Evolutionary conservation across 2,888 invertebrate species (phyloP).

Genomic region (Acrocyrtus sp.): DNA sequence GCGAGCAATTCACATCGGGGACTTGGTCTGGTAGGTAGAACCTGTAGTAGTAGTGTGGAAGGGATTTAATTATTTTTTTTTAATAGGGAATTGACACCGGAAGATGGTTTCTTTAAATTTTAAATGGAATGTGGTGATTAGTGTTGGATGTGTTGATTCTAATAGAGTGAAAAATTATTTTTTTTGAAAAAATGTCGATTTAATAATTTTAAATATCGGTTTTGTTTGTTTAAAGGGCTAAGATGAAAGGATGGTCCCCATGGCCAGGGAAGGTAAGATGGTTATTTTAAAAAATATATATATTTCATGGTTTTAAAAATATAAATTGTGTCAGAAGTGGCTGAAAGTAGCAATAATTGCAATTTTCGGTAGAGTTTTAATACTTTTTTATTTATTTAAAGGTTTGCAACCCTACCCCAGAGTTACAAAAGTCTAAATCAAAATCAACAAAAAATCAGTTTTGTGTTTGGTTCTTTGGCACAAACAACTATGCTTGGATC

Average conservation of each 20-base stretch:
- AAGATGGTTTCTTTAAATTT: not conserved
- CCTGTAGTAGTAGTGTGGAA: too few species aligned
- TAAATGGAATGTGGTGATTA: too few species aligned
- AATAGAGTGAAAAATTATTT: not conserved
- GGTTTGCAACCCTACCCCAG: constrained; percentile 34
- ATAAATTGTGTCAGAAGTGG: not conserved
- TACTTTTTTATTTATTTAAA: constrained; percentile 12
- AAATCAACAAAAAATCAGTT: constrained; percentile 80
- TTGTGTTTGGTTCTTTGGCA: constrained; percentile 94
- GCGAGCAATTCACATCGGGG: constrained; percentile 75
- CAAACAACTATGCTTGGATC: constrained; percentile 93
- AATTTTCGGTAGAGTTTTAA: not conserved
- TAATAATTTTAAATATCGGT: not conserved
- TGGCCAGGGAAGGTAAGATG: constrained; percentile 96
- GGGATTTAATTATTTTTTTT: constrained; percentile 65
- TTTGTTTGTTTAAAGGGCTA: constrained; percentile 81
- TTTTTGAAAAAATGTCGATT: not conserved
- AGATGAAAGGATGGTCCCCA: constrained; percentile 96
- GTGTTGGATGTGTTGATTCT: not conserved
- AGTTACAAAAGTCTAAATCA: constrained; percentile 64
- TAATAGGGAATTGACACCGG: not conserved
- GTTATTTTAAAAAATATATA: constrained; percentile 11
- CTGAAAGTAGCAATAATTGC: not conserved
- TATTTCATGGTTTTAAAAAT: not conserved
- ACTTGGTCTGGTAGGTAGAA: constrained; percentile 80